These are phyloP conservation scores for Eurystomus glaucurus DNA, from an alignment of 2,797 vertebrate species.

Conservation along the genomic window DNA sequence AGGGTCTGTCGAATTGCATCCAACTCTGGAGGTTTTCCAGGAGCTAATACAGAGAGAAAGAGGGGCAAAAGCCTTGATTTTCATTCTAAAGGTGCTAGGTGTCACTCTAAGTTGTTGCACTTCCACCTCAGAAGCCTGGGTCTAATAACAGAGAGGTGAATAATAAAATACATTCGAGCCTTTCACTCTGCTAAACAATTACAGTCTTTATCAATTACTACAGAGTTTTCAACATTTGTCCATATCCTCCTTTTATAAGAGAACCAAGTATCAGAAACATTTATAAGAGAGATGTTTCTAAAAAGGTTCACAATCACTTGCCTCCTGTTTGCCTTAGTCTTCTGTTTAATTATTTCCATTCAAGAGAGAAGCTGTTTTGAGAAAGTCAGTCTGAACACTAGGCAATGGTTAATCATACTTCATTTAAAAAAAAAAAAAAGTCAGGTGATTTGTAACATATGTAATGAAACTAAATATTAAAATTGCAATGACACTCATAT, in stretches of 20 bases:
- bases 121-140: not conserved
- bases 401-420: not conserved
- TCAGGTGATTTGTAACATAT: not conserved
- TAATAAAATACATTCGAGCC: not conserved
- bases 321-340: not conserved
- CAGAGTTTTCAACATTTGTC: not conserved
- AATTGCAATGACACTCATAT: not conserved
- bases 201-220: not conserved
- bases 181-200: not conserved
- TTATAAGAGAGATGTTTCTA: not conserved
- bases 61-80: not conserved
- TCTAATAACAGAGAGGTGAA: not conserved
- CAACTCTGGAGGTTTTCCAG: not conserved
- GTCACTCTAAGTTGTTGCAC: not conserved
- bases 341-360: not conserved
- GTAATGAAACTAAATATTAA: not conserved
- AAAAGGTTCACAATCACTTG: not conserved
- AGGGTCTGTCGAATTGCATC: not conserved
- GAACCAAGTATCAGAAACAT: not conserved
- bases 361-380: not conserved
- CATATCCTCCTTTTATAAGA: not conserved
- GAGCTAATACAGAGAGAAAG: not conserved
- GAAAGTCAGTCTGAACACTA: not conserved
- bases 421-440: not conserved
- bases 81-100: not conserved